Percentiles rank a stretch among this genome's conserved stretches.
phyloP scores from a whole-genome alignment of 2,113 vertebrate species.

The Crotalus tigris region DNA sequence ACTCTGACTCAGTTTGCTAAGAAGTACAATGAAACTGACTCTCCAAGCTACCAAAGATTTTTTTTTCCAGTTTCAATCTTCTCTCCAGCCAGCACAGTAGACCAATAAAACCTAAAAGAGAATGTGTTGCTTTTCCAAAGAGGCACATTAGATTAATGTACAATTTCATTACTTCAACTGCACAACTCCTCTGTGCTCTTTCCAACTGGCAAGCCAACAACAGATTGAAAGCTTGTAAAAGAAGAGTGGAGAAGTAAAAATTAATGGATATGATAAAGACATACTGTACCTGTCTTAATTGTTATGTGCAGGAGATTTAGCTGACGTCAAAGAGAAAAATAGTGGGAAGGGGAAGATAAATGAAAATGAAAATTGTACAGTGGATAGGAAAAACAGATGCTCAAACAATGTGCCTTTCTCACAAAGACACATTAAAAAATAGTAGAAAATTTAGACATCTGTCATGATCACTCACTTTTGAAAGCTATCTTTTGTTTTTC shows the following conservation, averaged over 20 bases:
- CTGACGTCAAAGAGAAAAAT: not conserved
- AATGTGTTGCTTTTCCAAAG: conserved; percentile 51
- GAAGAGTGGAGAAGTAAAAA: conserved; percentile 13
- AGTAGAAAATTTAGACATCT: not conserved
- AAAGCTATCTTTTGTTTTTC: not conserved
- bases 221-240: conserved; percentile 30
- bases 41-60: not conserved
- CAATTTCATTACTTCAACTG: conserved; percentile 40
- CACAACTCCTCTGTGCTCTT: not conserved
- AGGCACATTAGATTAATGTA: conserved; percentile 35
- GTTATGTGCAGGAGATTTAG: conserved; percentile 20
- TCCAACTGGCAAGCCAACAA: not conserved
- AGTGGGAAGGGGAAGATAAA: not conserved
- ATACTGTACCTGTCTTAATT: conserved; percentile 2
- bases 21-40: conserved; percentile 42
- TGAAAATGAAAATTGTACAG: not conserved
- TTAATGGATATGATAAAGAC: conserved; percentile 29
- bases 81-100: conserved; percentile 28
- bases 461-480: not conserved
- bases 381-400: conserved; percentile 3
- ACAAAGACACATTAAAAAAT: not conserved
- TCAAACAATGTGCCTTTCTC: not conserved
- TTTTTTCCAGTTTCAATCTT: conserved; percentile 43
- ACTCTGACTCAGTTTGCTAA: conserved; percentile 59
- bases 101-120: conserved; percentile 52